Evolutionary conservation across 2,113 vertebrate species (phyloP).

Genomic region (Apodemus sylvaticus): DNA sequence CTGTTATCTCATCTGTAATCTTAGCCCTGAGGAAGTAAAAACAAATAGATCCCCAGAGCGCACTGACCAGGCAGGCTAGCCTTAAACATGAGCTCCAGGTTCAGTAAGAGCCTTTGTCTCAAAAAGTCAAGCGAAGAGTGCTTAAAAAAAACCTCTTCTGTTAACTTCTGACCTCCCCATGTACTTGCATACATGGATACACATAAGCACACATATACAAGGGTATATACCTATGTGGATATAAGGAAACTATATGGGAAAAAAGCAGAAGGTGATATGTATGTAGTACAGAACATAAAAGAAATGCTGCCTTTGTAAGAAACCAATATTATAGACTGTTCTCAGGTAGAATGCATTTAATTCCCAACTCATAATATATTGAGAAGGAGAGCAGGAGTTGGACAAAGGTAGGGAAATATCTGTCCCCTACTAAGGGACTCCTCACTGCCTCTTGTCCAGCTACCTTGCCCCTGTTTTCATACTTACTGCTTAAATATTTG

Average conservation of each 20-base stretch:
- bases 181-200: background rate
- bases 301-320: background rate
- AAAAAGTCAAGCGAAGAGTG: background rate
- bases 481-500: slow-evolving; percentile 48
- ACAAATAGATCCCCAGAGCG: background rate
- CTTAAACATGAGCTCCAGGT: background rate
- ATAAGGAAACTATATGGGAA: background rate
- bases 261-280: background rate
- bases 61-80: background rate
- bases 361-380: background rate
- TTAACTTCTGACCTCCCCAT: background rate
- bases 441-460: background rate
- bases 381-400: no score
- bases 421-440: background rate
- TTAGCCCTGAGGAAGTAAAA: background rate
- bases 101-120: background rate
- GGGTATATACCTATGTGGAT: background rate
- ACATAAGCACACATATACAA: background rate
- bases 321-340: background rate
- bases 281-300: background rate
- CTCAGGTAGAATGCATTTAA: background rate
- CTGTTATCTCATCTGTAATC: background rate
- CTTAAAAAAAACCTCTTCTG: background rate
- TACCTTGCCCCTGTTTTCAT: background rate
- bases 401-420: background rate